Conservation (phyloP, 2,888 invertebrate species). For the Standfussiana lucernea region DNA sequence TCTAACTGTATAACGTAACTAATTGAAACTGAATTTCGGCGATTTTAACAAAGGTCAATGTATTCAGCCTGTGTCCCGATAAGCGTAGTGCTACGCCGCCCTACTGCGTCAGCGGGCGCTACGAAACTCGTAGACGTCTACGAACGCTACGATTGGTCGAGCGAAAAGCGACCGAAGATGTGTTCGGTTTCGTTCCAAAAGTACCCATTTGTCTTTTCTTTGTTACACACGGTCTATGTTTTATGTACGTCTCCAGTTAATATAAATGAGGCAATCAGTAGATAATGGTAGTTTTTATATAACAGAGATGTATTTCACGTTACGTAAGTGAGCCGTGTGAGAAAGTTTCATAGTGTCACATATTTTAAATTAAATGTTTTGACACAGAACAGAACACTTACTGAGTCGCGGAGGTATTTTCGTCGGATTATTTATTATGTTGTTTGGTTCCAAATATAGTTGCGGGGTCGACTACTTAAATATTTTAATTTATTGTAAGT, state of each 20-base stretch:
- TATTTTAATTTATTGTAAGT: constrained; percentile 31
- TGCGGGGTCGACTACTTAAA: constrained; percentile 27
- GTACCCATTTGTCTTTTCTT: constrained; percentile 75
- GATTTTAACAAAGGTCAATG: constrained; percentile 80
- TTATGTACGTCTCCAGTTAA: constrained; percentile 70
- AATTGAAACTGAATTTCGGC: constrained; percentile 74
- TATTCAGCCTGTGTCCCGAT: constrained; percentile 76
- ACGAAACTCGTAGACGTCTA: constrained; percentile 87
- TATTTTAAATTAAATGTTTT: constrained; percentile 43
- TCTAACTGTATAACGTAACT: constrained; percentile 53
- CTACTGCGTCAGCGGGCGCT: constrained; percentile 85
- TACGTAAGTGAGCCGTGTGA: constrained; percentile 35
- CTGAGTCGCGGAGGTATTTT: constrained; percentile 41
- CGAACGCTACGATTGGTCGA: constrained; percentile 82
- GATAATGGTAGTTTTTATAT: constrained; percentile 70
- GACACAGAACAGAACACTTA: constrained; percentile 35
- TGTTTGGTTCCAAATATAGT: constrained; percentile 51
- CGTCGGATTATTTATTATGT: constrained; percentile 46
- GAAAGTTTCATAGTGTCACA: constrained; percentile 41
- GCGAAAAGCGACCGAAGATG: constrained; percentile 71
- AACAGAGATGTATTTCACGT: constrained; percentile 43
- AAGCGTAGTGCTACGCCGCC: constrained; percentile 83
- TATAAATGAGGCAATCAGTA: constrained; percentile 75
- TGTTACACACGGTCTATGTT: constrained; percentile 70
- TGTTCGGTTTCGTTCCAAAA: constrained; percentile 72